A percentile compares a stretch with the other conserved stretches of the same genome.
Conservation (phyloP, 2,888 invertebrate species). For the Herminia tarsipennalis region DNA sequence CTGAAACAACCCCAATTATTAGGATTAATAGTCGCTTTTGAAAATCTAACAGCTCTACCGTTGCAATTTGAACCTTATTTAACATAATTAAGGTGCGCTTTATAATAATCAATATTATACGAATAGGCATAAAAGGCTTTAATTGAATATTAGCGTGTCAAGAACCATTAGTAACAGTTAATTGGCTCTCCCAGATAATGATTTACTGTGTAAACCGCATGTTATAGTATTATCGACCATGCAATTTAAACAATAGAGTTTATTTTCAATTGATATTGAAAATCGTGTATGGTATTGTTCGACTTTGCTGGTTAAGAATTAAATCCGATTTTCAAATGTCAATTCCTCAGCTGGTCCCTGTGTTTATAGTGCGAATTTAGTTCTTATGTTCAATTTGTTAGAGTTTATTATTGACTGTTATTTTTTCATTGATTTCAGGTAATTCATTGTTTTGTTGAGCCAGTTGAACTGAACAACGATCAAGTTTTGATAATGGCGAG, state of each 20-base stretch:
- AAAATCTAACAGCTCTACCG: constrained; percentile 11
- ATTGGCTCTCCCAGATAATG: constrained; percentile 42
- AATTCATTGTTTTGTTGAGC: constrained; percentile 27
- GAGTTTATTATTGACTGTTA: constrained; percentile 11
- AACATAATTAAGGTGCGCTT: constrained; percentile 24
- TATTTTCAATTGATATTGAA: constrained; percentile 6
- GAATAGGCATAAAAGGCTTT: constrained; percentile 41
- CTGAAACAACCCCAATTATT: constrained; percentile 43
- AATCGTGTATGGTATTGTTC: constrained; percentile 9
- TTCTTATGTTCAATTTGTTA: accelerated
- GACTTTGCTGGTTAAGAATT: constrained; percentile 15
- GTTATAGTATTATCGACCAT: constrained; percentile 15
- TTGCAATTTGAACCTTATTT: constrained; percentile 24
- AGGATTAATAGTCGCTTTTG: constrained; percentile 33
- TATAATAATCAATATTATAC: constrained; percentile 17
- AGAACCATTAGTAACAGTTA: constrained; percentile 57
- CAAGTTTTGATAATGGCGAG: constrained; percentile 26
- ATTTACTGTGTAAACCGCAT: constrained; percentile 36
- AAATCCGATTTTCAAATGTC: constrained; percentile 28
- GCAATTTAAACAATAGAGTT: not conserved
- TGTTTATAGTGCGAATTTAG: not conserved
- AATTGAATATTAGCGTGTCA: constrained; percentile 66
- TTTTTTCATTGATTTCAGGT: constrained; percentile 34
- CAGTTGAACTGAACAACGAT: constrained; percentile 19
- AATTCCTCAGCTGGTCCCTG: constrained; percentile 16